A percentile compares a stretch with the other conserved stretches of the same genome.
Evolutionary conservation across 1,140 invertebrate genomes (phyloP).

Genomic region (Brachionus asplanchnoidis): DNA sequence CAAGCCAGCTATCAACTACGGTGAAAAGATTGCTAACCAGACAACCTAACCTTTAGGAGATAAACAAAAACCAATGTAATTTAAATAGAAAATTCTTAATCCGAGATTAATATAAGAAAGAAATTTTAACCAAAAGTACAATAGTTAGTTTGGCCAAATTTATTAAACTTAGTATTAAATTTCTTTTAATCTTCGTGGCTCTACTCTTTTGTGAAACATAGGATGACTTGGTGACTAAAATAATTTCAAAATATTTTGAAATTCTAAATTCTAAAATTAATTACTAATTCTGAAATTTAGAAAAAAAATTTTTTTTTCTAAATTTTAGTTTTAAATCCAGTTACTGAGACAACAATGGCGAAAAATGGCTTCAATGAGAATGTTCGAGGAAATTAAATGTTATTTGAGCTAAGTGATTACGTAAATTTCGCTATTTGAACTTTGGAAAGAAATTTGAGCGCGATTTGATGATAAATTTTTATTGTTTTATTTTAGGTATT

Average conservation of each 20-base stretch:
- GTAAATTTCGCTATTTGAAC: background rate
- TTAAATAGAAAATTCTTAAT: background rate
- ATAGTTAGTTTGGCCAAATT: background rate
- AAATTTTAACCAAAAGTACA: background rate
- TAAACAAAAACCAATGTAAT: background rate
- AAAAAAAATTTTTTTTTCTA: too few species aligned
- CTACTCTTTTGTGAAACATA: background rate
- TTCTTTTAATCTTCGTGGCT: background rate
- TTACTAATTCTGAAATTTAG: too few species aligned
- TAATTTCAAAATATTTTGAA: background rate
- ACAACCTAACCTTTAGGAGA: background rate
- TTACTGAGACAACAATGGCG: background rate
- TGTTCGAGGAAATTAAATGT: background rate
- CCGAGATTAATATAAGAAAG: background rate
- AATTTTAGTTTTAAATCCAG: too few species aligned
- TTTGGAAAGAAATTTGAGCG: background rate
- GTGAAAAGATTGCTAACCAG: background rate
- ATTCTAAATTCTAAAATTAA: background rate
- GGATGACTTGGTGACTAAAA: background rate
- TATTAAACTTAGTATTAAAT: background rate
- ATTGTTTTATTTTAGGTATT: background rate
- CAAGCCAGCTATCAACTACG: background rate
- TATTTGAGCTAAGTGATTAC: background rate
- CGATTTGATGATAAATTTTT: background rate
- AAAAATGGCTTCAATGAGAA: background rate